phyloP scores from a whole-genome alignment of 2,888 invertebrate species.

The Euzophera pinguis region DNA sequence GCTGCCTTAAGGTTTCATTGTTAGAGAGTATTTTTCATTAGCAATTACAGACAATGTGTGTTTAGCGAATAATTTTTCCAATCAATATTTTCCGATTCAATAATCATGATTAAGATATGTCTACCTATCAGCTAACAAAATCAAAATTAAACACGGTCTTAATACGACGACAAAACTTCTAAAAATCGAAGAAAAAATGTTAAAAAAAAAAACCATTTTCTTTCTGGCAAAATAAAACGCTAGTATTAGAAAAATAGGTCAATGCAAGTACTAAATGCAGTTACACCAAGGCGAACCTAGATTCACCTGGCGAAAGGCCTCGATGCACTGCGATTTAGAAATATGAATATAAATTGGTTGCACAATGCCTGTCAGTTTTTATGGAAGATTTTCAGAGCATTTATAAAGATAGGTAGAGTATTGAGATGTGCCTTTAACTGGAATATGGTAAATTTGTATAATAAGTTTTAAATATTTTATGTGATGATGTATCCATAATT shows the following conservation, averaged over 20 bases:
- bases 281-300: constrained; percentile 38
- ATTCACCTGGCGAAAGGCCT: constrained; percentile 35
- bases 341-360: constrained; percentile 8
- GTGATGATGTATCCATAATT: too few relatives aligned
- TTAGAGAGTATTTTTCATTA: not conserved
- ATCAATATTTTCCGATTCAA: not conserved
- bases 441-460: too few relatives aligned
- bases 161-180: too few relatives aligned
- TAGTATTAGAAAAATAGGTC: constrained; percentile 41
- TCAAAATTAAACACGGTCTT: too few relatives aligned
- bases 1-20: not conserved
- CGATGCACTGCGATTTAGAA: constrained; percentile 14
- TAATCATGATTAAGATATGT: too few relatives aligned
- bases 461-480: too few relatives aligned
- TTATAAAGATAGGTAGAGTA: not conserved
- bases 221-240: constrained; percentile 19
- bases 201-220: not conserved
- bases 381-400: not conserved
- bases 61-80: not conserved
- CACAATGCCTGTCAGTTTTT: not conserved
- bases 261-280: constrained; percentile 36
- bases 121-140: too few relatives aligned
- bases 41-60: not conserved
- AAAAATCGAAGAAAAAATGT: too few relatives aligned
- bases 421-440: too few relatives aligned